Conservation (phyloP, 2,113 vertebrate species). For the Typhlomys cinereus region DNA sequence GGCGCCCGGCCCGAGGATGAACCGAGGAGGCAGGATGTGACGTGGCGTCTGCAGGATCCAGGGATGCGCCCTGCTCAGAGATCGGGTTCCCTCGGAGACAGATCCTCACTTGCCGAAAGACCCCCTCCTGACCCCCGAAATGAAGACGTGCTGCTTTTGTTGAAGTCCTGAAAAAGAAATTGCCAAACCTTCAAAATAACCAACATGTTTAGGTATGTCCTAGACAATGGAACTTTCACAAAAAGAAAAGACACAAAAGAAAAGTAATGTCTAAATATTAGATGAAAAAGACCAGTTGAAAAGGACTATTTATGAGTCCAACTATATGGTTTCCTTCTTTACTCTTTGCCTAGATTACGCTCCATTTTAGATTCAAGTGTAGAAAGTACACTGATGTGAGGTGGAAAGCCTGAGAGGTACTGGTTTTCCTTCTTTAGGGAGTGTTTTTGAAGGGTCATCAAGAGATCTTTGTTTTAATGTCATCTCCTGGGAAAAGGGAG, state of each 20-base stretch:
- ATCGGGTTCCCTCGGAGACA: no score
- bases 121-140: no score
- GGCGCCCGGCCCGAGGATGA: background rate
- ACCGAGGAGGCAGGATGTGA: slow-evolving; percentile 25
- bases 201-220: background rate
- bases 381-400: slow-evolving; percentile 18
- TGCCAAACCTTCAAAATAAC: background rate
- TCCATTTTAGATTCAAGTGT: slow-evolving; percentile 17
- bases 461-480: slow-evolving; percentile 17
- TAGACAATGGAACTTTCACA: background rate
- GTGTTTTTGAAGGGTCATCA: background rate
- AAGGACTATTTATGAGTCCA: background rate
- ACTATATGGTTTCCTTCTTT: background rate
- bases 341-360: background rate
- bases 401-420: background rate
- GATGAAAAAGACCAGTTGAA: background rate
- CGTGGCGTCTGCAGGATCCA: no score
- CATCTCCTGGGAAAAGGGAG: background rate
- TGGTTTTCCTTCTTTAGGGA: slow-evolving; percentile 13
- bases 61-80: no score
- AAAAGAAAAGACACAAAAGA: background rate
- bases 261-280: background rate
- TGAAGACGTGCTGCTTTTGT: no score
- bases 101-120: no score
- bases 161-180: no score